Base-by-base conservation (phyloP, 2,888 invertebrate species). In the Standfussiana lucernea region DNA sequence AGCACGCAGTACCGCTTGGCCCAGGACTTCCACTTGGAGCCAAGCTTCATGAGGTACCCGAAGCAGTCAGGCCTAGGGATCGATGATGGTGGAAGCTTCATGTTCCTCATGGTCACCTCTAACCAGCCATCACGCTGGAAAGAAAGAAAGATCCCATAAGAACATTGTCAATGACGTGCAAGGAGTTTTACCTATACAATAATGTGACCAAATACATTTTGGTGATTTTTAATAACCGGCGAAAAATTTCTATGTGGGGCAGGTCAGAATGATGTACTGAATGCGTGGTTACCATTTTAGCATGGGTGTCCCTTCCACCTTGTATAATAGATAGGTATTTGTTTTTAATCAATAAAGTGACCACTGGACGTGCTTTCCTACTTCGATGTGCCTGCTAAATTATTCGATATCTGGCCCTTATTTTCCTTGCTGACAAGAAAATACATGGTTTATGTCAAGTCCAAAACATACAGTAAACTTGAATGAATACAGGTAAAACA, bases 1-100 rank as follows among this genome's bases (percentile, higher is more conserved):
- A 99, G 97, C 53, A 99, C 98, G 96, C 99, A 99, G 96, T 99
- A 99, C 72, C 99, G 97, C 91, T 98, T 98, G 81, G 98, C 98
- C 99, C 99, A 99, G 35, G 98, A 98, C 91, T 98, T 98, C 97
- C 98, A 98, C 90, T 98, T 98, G 79, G 98, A 98, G 71, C 98
- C 98, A 84, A 99, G 97, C 95, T 99, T 99, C 95, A 98, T 98
- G 78, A 99, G 97, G 94, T 98, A 98, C n/a, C 99, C 99, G 92
- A 98, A 98, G 95, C 99, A 99, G 93, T 99, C 99, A 0, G 99
- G 98, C 79, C 98, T 97, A 28, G 97, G 97, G 82, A 99, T 98
- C 56, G 98, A 97, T 71, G 97, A 97, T 1, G 98, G 98, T n/a
- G 98, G 98, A 72, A 98, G 96, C 83, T 98, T 98, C 91, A 99